Evolutionary conservation across 2,113 vertebrate species (phyloP).

Genomic region (Piprites chloris): DNA sequence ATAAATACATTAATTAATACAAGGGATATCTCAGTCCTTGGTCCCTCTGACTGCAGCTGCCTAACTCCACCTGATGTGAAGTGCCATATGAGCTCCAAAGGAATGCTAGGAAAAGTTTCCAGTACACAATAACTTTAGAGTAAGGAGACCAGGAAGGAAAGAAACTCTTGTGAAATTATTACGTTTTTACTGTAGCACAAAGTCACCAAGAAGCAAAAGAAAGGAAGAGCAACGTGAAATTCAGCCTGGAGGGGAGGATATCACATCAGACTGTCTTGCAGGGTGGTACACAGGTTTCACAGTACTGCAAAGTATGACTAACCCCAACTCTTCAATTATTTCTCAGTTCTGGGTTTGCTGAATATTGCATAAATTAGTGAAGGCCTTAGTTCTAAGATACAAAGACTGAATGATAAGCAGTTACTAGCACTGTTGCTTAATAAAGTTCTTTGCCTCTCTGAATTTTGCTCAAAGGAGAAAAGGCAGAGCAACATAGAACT

Average conservation of each 20-base stretch:
- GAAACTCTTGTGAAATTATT: neutral
- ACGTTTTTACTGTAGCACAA: neutral
- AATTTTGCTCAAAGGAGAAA: neutral
- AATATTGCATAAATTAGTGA: neutral
- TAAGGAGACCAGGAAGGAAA: neutral
- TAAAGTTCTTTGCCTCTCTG: neutral
- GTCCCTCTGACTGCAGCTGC: neutral
- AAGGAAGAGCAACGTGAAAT: neutral
- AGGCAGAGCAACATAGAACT: neutral
- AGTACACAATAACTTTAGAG: neutral
- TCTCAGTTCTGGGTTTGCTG: neutral
- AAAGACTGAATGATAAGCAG: neutral
- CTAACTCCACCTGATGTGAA: neutral
- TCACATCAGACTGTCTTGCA: neutral
- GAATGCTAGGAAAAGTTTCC: neutral
- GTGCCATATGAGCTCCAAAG: neutral
- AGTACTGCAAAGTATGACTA: neutral
- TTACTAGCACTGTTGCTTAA: neutral
- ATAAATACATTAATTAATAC: neutral
- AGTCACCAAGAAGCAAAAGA: neutral
- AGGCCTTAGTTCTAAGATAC: neutral
- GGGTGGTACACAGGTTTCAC: neutral
- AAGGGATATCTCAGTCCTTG: neutral
- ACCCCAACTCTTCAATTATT: neutral
- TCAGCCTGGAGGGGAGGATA: neutral